These are phyloP conservation scores for Drosophila cardini DNA, from an alignment of 1,140 invertebrate species.

Conservation along the genomic window DNA sequence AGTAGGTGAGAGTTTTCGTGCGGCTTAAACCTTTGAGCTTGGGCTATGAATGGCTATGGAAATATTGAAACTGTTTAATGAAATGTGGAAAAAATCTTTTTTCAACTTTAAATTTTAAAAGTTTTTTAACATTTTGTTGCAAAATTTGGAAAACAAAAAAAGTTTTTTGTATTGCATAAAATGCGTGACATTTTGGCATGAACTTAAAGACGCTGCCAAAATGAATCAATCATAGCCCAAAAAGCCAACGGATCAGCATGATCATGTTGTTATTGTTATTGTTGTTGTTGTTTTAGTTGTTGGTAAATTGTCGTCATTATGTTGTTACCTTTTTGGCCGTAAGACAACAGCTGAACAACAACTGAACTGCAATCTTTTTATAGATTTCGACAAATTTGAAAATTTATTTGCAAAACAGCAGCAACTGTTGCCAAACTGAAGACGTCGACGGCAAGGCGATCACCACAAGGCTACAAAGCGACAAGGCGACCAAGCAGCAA, in stretches of 20 bases:
- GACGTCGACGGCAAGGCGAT: constrained; percentile 16
- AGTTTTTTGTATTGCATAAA: constrained; percentile 44
- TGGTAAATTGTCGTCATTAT: constrained; percentile 71
- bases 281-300: constrained; percentile 42
- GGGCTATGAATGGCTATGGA: neutral
- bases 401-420: constrained; percentile 76
- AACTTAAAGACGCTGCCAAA: constrained; percentile 43
- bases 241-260: constrained; percentile 47
- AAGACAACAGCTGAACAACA: constrained; percentile 76
- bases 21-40: neutral
- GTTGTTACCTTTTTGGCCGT: constrained; percentile 66
- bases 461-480: constrained; percentile 15
- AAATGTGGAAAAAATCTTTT: neutral
- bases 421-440: constrained; percentile 71
- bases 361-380: constrained; percentile 78
- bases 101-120: neutral
- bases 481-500: constrained; percentile 22
- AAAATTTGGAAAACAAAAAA: constrained; percentile 9
- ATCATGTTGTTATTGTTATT: constrained; percentile 33
- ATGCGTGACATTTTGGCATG: constrained; percentile 27
- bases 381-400: constrained; percentile 82
- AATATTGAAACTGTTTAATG: neutral
- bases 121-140: neutral
- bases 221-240: constrained; percentile 71
- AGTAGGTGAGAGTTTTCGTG: constrained; percentile 1